Percentiles rank a stretch among this genome's conserved stretches.
These are phyloP conservation scores for Porites lutea DNA, from an alignment of 64 coral and sea anemone species.

Conservation along the genomic window DNA sequence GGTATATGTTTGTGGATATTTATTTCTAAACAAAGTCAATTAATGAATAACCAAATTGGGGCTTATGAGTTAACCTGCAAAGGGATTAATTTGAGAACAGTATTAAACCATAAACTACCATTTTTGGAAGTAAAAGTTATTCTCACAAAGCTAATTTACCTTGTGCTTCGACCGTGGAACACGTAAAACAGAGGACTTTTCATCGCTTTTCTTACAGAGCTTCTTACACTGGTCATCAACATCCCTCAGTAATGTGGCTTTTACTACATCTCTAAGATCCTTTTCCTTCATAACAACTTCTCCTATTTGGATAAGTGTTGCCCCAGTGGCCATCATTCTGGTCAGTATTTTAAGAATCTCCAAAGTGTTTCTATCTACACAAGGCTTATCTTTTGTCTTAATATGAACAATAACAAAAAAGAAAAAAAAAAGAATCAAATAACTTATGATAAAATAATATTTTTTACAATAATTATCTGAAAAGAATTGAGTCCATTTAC, in stretches of 20 bases:
- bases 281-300: slow-evolving; percentile 36
- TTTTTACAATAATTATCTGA: too few relatives aligned
- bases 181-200: slow-evolving; percentile 34
- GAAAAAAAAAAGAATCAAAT: background rate
- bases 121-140: too few relatives aligned
- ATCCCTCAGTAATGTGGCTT: slow-evolving; percentile 34
- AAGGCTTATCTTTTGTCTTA: slow-evolving; percentile 64
- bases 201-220: slow-evolving; percentile 11
- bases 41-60: too few relatives aligned
- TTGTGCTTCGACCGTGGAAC: slow-evolving; percentile 27
- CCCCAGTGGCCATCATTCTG: slow-evolving; percentile 53
- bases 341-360: slow-evolving; percentile 32
- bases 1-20: too few relatives aligned
- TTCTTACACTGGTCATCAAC: slow-evolving; percentile 32
- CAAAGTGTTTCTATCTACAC: slow-evolving; percentile 43
- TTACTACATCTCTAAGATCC: slow-evolving; percentile 38
- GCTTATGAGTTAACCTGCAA: too few relatives aligned
- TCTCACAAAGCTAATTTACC: background rate
- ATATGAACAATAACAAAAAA: slow-evolving; percentile 27
- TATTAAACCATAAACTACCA: too few relatives aligned
- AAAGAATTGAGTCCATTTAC: too few relatives aligned
- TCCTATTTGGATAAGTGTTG: slow-evolving; percentile 50
- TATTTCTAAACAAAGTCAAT: too few relatives aligned
- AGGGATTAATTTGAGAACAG: too few relatives aligned
- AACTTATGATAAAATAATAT: too few relatives aligned